Percentiles rank a stretch among this genome's conserved stretches.
Evolutionary conservation across 2,797 vertebrate genomes (phyloP).

Genomic region (Malacoctenus gilli): DNA sequence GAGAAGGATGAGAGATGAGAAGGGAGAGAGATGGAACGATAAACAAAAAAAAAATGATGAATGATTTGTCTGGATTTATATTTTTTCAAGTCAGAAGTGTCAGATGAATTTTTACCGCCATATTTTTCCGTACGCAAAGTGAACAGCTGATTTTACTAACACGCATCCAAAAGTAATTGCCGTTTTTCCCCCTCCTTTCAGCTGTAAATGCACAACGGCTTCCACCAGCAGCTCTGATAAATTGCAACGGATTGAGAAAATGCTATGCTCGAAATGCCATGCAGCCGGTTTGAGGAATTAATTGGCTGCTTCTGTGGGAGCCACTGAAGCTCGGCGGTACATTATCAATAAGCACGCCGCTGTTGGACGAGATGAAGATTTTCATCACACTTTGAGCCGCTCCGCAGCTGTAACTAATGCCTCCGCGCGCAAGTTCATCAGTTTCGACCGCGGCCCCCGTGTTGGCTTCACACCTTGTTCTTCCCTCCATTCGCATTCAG

Average conservation of each 20-base stretch:
- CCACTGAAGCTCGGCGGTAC: constrained; percentile 30
- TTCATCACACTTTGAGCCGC: constrained; percentile 30
- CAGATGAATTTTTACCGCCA: constrained; percentile 1
- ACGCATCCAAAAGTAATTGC: constrained; percentile 2
- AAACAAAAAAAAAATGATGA: no score
- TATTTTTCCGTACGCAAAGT: constrained; percentile 2
- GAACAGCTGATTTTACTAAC: constrained; percentile 9
- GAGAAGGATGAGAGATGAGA: constrained; percentile 32
- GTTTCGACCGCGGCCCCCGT: constrained; percentile 10
- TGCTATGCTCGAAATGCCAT: constrained; percentile 5
- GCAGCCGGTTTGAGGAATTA: constrained; percentile 31
- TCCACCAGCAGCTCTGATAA: constrained; percentile 17
- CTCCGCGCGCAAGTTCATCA: constrained; percentile 32
- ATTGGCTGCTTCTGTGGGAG: constrained; percentile 45
- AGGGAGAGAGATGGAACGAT: constrained; percentile 36
- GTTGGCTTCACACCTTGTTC: constrained; percentile 10
- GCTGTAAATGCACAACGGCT: constrained; percentile 29
- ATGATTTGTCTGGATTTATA: no score
- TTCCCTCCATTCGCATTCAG: constrained; percentile 22
- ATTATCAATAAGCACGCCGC: constrained; percentile 41
- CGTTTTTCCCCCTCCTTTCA: constrained; percentile 12
- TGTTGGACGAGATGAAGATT: constrained; percentile 29
- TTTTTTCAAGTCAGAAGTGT: constrained; percentile 18
- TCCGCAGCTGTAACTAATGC: constrained; percentile 45
- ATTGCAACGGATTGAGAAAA: constrained; percentile 29